Percentiles rank a stretch among this genome's conserved stretches.
Evolutionary conservation across 2,888 invertebrate genomes (phyloP).

Genomic region (Atrina japonica): DNA sequence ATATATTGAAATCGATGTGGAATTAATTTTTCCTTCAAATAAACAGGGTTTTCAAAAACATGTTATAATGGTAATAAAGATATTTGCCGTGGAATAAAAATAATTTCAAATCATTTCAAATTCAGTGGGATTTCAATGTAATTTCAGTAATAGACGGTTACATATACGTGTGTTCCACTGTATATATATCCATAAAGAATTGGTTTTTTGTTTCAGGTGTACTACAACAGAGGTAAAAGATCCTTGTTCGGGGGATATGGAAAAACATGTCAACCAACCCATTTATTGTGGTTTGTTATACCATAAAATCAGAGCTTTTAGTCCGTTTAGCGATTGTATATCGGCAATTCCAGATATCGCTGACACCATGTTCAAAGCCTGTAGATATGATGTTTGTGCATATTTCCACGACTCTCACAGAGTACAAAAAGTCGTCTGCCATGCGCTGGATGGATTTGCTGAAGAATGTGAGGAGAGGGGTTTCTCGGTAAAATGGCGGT

Average conservation of each 20-base stretch:
- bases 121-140: no score
- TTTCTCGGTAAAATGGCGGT: constrained; percentile 40
- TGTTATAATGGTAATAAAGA: no score
- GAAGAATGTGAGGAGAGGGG: constrained; percentile 41
- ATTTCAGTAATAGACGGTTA: no score
- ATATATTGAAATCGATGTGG: no score
- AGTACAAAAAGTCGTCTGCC: constrained; percentile 36
- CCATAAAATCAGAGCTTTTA: constrained; percentile 32
- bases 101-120: no score
- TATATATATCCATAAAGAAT: no score
- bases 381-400: constrained; percentile 44
- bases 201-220: constrained; percentile 20
- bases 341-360: constrained; percentile 51
- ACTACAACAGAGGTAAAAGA: constrained; percentile 19
- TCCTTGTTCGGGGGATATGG: constrained; percentile 36
- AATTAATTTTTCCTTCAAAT: no score
- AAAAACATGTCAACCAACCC: constrained; percentile 25
- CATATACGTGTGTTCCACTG: no score
- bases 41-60: no score
- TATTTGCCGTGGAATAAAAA: no score
- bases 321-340: constrained; percentile 65
- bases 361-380: constrained; percentile 34
- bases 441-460: constrained; percentile 41
- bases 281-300: constrained; percentile 35
- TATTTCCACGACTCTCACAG: constrained; percentile 37